These are phyloP conservation scores for Centroberyx gerrardi DNA, from an alignment of 2,797 vertebrate species.

Conservation along the genomic window DNA sequence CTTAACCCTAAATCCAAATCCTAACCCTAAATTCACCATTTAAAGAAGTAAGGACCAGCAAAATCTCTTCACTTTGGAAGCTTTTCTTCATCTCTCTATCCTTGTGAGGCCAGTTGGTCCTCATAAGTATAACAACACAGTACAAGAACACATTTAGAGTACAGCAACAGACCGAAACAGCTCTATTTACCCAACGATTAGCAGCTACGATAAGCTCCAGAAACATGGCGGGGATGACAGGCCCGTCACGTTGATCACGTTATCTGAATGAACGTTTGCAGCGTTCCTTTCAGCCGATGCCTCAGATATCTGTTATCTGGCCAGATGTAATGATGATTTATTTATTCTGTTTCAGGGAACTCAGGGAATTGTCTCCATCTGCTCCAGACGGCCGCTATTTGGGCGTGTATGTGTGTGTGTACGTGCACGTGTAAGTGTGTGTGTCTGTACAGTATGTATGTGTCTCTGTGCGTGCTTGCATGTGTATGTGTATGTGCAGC, in stretches of 20 bases:
- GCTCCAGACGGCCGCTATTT: conserved; percentile 49
- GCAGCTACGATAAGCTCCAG: conserved; percentile 77
- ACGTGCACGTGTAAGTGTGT: conserved; percentile 10
- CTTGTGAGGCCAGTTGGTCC: not conserved
- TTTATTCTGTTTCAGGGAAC: conserved; percentile 64
- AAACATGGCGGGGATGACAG: conserved; percentile 65
- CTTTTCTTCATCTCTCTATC: not conserved
- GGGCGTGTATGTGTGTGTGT: not conserved
- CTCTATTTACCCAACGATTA: conserved; percentile 83
- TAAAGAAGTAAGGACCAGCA: not conserved
- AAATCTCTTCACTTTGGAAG: not conserved
- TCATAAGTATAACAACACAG: not conserved
- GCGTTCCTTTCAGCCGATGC: conserved; percentile 43
- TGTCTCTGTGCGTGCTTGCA: not conserved
- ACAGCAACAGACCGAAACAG: conserved; percentile 50
- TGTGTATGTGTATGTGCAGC: not conserved
- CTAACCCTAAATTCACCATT: not conserved
- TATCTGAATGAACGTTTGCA: conserved; percentile 56
- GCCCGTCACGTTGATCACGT: conserved; percentile 68
- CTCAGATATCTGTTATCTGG: conserved; percentile 52
- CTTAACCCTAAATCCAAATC: not conserved
- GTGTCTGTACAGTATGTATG: conserved; percentile 6
- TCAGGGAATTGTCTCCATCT: conserved; percentile 65
- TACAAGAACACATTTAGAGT: not conserved
- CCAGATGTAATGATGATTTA: conserved; percentile 71